These are phyloP conservation scores for Lobophora halterata DNA, from an alignment of 2,888 invertebrate species.

Conservation along the genomic window DNA sequence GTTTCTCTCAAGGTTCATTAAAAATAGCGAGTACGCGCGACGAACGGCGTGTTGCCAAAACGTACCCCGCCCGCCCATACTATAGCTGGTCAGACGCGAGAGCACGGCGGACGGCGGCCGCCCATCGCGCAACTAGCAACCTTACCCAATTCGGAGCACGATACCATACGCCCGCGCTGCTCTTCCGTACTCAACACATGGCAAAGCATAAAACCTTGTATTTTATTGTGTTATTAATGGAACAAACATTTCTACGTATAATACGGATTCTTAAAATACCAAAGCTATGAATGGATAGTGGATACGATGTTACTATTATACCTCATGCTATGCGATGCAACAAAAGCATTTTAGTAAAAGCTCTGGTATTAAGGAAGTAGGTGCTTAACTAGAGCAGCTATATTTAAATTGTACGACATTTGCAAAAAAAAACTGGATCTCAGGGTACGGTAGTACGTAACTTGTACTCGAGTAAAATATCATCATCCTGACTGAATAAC, in stretches of 20 bases:
- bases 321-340: no score
- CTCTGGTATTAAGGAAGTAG: no score
- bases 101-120: constrained; percentile 40
- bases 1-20: constrained; percentile 76
- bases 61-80: constrained; percentile 67
- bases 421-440: no score
- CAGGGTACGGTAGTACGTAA: no score
- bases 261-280: constrained; percentile 1
- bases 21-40: constrained; percentile 60
- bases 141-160: constrained; percentile 57
- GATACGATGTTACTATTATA: no score
- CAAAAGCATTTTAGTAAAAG: no score
- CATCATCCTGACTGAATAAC: no score
- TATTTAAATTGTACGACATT: no score
- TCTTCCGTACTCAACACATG: constrained; percentile 10
- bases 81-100: constrained; percentile 48
- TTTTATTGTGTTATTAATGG: constrained; percentile 7
- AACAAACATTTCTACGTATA: constrained; percentile 7
- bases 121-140: constrained; percentile 47
- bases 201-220: constrained; percentile 5
- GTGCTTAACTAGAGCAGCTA: no score
- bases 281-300: neutral
- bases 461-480: no score
- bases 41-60: constrained; percentile 76
- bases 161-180: constrained; percentile 26